Evolutionary conservation across 2,888 invertebrate genomes (phyloP).

Genomic region (Drosophila yooni): DNA sequence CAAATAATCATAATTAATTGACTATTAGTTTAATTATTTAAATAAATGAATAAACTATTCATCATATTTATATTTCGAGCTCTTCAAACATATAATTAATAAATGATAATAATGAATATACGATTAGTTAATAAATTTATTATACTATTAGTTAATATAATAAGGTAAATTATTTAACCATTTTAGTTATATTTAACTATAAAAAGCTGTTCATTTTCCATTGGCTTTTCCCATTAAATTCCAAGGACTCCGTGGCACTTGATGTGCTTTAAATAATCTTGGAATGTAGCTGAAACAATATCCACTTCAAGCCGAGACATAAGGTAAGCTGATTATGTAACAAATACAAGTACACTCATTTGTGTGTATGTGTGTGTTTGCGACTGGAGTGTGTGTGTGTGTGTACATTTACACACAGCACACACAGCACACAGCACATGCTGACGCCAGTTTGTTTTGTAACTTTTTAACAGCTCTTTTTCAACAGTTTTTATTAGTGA

Average conservation of each 20-base stretch:
- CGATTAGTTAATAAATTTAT: neutral
- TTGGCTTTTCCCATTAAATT: neutral
- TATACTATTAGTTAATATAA: neutral
- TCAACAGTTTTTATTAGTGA: slow-evolving; percentile 77
- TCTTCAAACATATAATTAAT: neutral
- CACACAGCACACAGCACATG: slow-evolving; percentile 62
- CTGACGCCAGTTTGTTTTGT: slow-evolving; percentile 75
- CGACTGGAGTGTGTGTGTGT: slow-evolving; percentile 4
- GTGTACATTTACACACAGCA: slow-evolving; percentile 55
- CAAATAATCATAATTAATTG: no score
- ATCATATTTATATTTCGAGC: neutral
- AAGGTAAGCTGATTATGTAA: slow-evolving; percentile 79
- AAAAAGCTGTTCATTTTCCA: neutral
- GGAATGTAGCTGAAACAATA: slow-evolving; percentile 50
- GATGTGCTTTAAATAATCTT: slow-evolving; percentile 58
- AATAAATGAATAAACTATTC: neutral
- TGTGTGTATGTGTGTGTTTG: neutral
- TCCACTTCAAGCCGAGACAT: slow-evolving; percentile 38
- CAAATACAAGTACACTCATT: slow-evolving; percentile 28
- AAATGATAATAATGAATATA: neutral
- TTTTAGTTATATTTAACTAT: neutral
- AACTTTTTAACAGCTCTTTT: slow-evolving; percentile 76
- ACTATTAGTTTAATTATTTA: neutral
- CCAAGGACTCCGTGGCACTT: slow-evolving; percentile 25
- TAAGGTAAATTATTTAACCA: neutral